Evolutionary conservation across 2,888 invertebrate genomes (phyloP).

Genomic region (Blomia tropicalis): DNA sequence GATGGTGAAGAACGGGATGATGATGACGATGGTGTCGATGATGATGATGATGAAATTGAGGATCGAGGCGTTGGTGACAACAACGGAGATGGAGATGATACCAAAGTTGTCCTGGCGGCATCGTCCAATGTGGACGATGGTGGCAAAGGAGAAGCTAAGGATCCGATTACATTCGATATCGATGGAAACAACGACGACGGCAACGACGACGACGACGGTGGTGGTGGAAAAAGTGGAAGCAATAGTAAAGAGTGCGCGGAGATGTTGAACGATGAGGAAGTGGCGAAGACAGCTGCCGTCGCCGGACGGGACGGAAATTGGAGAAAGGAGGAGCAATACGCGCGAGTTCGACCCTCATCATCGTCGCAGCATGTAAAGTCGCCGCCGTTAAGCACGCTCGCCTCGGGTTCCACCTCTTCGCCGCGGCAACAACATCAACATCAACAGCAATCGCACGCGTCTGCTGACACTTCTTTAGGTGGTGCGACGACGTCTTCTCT

Average conservation of each 20-base stretch:
- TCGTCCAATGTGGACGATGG: not conserved
- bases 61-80: not conserved
- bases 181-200: not conserved
- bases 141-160: slow-evolving; percentile 16
- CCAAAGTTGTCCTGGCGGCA: no score
- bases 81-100: slow-evolving; percentile 17
- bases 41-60: not conserved
- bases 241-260: not conserved
- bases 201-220: slow-evolving; percentile 20
- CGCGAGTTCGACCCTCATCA: slow-evolving; percentile 8
- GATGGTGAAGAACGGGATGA: slow-evolving; percentile 12
- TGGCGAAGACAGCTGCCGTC: slow-evolving; percentile 22
- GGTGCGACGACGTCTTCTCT: not conserved
- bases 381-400: not conserved
- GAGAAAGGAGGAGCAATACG: slow-evolving; percentile 14
- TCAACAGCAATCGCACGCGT: not conserved
- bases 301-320: slow-evolving; percentile 17
- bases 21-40: not conserved
- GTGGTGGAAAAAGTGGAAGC: not conserved
- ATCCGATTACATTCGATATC: not conserved
- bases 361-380: not conserved
- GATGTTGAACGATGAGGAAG: slow-evolving; percentile 27
- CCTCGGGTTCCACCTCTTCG: slow-evolving; percentile 12
- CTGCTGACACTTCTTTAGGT: not conserved
- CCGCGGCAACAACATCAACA: no score